These are phyloP conservation scores for Thumatha senex DNA, from an alignment of 2,888 invertebrate species.

Conservation along the genomic window DNA sequence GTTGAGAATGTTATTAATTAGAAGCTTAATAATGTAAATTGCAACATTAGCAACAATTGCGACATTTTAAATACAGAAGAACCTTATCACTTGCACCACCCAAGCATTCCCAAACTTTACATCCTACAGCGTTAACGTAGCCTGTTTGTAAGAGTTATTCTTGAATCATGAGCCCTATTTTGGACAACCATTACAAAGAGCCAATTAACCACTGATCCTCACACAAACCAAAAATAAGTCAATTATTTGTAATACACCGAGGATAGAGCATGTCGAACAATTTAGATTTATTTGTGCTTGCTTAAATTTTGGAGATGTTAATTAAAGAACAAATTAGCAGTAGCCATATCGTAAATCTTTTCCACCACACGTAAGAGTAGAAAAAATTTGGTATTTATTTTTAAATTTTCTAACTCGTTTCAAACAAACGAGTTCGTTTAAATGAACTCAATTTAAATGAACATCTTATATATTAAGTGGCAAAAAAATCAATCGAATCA, in stretches of 20 bases:
- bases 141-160: conserved; percentile 61
- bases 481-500: too few relatives aligned
- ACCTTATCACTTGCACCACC: conserved; percentile 12
- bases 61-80: not conserved
- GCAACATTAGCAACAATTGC: too few relatives aligned
- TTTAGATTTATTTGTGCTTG: conserved; percentile 12
- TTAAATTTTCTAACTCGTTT: too few relatives aligned
- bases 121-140: conserved; percentile 53
- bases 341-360: not conserved
- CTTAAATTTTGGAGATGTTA: too few relatives aligned
- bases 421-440: not conserved
- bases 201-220: conserved; percentile 49
- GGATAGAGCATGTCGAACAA: conserved; percentile 11
- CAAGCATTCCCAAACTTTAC: conserved; percentile 37
- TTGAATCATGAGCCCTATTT: conserved; percentile 49
- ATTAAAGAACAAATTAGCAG: not conserved
- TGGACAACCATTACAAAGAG: conserved; percentile 42
- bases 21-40: too few relatives aligned
- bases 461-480: too few relatives aligned
- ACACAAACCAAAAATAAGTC: conserved; percentile 50
- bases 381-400: too few relatives aligned
- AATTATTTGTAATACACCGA: conserved; percentile 41
- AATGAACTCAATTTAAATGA: too few relatives aligned
- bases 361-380: too few relatives aligned
- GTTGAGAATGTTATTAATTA: too few relatives aligned